phyloP scores from a whole-genome alignment of 2,797 vertebrate genomes.

The Australoheros facetus region DNA sequence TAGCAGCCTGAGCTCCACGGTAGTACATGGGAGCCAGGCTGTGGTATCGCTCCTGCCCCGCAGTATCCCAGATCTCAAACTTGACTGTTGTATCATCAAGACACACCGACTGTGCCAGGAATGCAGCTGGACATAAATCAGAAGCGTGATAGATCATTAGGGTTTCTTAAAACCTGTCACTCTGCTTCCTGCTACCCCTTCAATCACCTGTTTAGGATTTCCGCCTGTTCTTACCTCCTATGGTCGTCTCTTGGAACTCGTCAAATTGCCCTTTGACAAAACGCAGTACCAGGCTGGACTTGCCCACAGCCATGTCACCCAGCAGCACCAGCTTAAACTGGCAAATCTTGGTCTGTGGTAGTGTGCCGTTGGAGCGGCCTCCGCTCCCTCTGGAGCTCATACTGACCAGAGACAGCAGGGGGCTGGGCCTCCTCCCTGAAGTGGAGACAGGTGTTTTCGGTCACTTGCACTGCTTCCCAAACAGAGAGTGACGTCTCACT shows the following conservation, averaged over 20 bases:
- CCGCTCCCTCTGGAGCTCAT: constrained; percentile 83
- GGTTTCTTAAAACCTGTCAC: background rate
- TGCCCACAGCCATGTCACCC: constrained; percentile 88
- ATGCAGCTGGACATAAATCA: constrained; percentile 76
- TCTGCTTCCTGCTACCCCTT: background rate
- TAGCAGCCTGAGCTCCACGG: constrained; percentile 87
- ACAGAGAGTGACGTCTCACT: background rate
- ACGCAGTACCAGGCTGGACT: constrained; percentile 87
- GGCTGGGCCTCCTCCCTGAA: constrained; percentile 63
- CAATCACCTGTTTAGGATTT: background rate
- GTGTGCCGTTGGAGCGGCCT: constrained; percentile 80
- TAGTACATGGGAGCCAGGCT: constrained; percentile 91
- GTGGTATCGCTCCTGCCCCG: constrained; percentile 88
- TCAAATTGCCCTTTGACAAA: constrained; percentile 89
- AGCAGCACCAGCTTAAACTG: constrained; percentile 88
- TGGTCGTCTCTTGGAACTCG: constrained; percentile 88
- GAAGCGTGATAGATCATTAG: background rate
- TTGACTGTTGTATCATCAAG: constrained; percentile 88
- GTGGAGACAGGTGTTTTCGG: constrained; percentile 17
- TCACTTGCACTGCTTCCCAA: constrained; percentile 29
- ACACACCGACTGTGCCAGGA: constrained; percentile 88
- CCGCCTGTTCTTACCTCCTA: constrained; percentile 79
- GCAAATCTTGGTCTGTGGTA: constrained; percentile 88
- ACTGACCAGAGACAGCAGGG: constrained; percentile 57
- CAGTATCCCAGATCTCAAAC: constrained; percentile 91